A percentile compares a stretch with the other conserved stretches of the same genome.
These are phyloP conservation scores for Styela plicata DNA, from an alignment of 23 tunicate genomes.

Conservation along the genomic window DNA sequence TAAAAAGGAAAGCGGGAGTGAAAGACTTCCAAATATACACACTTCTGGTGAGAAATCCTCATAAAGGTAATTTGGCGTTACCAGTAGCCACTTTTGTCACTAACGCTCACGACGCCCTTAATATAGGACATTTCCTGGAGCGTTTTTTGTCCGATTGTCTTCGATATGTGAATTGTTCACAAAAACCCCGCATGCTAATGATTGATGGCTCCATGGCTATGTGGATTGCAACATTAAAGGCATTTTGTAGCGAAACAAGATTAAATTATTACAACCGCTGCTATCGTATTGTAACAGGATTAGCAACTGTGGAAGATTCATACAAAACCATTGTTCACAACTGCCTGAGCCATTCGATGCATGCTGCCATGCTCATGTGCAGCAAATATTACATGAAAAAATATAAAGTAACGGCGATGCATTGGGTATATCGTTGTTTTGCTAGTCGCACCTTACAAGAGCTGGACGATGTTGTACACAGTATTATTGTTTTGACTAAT, in stretches of 20 bases:
- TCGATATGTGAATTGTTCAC: neutral
- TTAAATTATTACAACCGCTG: slow-evolving; percentile 25
- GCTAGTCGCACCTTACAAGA: neutral
- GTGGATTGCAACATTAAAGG: slow-evolving; percentile 32
- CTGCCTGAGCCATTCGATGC: slow-evolving; percentile 46
- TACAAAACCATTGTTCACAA: slow-evolving; percentile 33
- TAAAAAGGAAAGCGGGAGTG: neutral
- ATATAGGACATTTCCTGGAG: slow-evolving; percentile 34
- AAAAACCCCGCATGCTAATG: slow-evolving; percentile 25
- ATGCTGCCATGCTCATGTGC: slow-evolving; percentile 24
- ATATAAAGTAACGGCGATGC: neutral
- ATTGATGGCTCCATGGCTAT: slow-evolving; percentile 53
- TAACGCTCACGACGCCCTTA: slow-evolving; percentile 23
- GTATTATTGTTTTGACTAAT: neutral
- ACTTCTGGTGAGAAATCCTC: slow-evolving; percentile 28
- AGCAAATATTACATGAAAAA: slow-evolving; percentile 17
- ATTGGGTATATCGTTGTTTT: slow-evolving; percentile 17
- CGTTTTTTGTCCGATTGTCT: neutral
- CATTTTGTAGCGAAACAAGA: slow-evolving; percentile 16
- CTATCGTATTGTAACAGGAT: slow-evolving; percentile 22
- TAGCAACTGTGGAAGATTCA: neutral
- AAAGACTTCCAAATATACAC: slow-evolving; percentile 40
- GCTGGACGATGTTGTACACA: neutral
- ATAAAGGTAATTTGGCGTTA: neutral
- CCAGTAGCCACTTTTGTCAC: slow-evolving; percentile 36